These are phyloP conservation scores for Tautogolabrus adspersus DNA, from an alignment of 2,113 vertebrate species.

Conservation along the genomic window DNA sequence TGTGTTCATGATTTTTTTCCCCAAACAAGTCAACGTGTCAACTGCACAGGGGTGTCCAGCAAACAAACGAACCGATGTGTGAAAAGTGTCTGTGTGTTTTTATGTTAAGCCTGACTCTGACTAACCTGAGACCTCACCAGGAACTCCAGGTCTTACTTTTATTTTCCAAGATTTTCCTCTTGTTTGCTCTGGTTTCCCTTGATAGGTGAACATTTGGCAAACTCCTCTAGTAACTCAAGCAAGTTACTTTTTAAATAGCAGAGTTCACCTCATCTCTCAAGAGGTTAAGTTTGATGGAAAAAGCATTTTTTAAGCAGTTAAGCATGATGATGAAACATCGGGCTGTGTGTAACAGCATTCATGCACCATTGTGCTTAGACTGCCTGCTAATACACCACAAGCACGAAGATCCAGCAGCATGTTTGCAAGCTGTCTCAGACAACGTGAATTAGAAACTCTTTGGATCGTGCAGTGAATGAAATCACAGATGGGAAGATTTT, in stretches of 20 bases:
- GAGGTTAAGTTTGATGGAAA: neutral
- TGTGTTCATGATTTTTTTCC: too few species aligned
- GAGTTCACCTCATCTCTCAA: neutral
- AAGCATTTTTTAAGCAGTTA: neutral
- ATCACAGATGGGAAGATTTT: too few species aligned
- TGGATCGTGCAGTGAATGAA: neutral
- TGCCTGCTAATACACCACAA: too few species aligned
- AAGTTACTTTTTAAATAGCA: neutral
- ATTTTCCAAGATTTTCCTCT: too few species aligned
- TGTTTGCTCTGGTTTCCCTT: neutral
- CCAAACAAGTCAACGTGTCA: too few species aligned
- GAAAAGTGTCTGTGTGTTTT: too few species aligned
- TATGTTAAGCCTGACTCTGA: too few species aligned
- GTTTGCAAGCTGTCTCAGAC: neutral
- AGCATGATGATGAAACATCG: neutral
- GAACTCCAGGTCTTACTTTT: too few species aligned
- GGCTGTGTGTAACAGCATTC: neutral
- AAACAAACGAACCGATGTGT: too few species aligned
- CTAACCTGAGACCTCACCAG: too few species aligned
- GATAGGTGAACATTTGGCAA: neutral
- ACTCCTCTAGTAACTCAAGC: neutral
- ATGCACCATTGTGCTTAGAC: too few species aligned
- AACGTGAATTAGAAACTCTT: neutral
- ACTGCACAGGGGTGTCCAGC: too few species aligned
- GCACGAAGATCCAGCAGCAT: neutral